A percentile compares a stretch with the other conserved stretches of the same genome.
phyloP scores from a whole-genome alignment of 2,797 vertebrate species.

The Lagothrix lagotricha region DNA sequence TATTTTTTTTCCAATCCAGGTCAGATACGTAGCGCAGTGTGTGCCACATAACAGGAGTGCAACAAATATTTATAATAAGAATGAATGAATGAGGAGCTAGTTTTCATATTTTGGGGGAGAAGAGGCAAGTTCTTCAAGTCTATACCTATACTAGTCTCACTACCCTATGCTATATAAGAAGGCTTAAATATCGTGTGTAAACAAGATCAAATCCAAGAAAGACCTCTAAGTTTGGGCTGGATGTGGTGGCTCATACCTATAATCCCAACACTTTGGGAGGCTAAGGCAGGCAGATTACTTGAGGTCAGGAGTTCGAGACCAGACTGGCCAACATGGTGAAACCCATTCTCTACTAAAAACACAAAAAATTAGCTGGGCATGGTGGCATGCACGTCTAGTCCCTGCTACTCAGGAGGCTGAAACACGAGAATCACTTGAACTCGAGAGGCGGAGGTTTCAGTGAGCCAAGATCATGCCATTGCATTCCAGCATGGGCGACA shows the following conservation, averaged over 20 bases:
- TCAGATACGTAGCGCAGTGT: background rate
- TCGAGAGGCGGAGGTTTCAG: background rate
- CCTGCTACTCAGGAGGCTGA: background rate
- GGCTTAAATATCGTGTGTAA: background rate
- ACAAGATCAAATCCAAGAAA: background rate
- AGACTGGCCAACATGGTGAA: background rate
- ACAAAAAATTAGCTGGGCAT: background rate
- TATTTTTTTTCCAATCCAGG: background rate
- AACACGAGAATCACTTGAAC: fast-evolving
- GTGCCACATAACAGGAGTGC: background rate
- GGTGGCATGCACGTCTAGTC: background rate
- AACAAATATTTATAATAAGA: background rate
- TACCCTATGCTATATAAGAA: background rate
- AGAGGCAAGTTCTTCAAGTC: background rate
- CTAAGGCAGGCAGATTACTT: background rate
- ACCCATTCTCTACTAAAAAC: background rate
- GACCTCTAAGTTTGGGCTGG: background rate
- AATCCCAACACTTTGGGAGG: background rate
- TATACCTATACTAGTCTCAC: background rate
- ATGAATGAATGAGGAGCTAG: background rate
- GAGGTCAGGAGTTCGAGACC: background rate
- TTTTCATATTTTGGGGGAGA: background rate
- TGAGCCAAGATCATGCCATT: background rate
- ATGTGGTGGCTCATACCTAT: background rate
- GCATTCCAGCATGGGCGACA: background rate